phyloP scores from a whole-genome alignment of 2,113 vertebrate species.

The Rhabdornis inornatus region DNA sequence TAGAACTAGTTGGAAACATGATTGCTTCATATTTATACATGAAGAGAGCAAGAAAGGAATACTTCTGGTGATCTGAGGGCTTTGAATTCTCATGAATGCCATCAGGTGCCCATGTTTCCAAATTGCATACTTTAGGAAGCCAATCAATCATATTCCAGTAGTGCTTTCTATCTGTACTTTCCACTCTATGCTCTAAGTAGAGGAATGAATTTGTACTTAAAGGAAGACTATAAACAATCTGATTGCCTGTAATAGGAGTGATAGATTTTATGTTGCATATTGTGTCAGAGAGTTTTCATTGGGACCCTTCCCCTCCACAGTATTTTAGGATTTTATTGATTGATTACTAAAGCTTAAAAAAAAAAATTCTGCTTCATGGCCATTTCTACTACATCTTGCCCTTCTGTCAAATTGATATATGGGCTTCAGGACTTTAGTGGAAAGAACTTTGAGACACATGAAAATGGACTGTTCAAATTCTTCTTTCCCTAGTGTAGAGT shows the following conservation, averaged over 20 bases:
- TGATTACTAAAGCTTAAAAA: not conserved
- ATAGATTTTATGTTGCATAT: not conserved
- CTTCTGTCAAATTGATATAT: not conserved
- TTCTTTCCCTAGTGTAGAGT: not conserved
- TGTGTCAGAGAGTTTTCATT: not conserved
- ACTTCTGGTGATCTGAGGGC: not conserved
- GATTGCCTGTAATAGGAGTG: not conserved
- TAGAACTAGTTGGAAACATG: not conserved
- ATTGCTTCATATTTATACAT: not conserved
- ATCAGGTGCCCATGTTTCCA: not conserved
- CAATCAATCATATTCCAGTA: not conserved
- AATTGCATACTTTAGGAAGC: not conserved
- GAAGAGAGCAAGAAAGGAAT: not conserved
- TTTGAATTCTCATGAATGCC: slow-evolving; percentile 12
- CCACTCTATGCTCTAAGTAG: slow-evolving; percentile 3
- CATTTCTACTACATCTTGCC: not conserved
- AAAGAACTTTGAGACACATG: not conserved
- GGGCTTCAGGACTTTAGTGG: not conserved
- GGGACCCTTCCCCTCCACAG: not conserved
- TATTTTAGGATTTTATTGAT: not conserved
- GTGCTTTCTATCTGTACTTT: slow-evolving; percentile 28
- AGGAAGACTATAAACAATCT: slow-evolving; percentile 31
- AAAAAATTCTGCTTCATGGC: not conserved
- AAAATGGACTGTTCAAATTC: not conserved
- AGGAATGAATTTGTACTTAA: slow-evolving; percentile 22